Evolutionary conservation across 2,113 vertebrate genomes (phyloP), one percentile per base, ranked within the genome.

Genomic region (Myocastor coypus): DNA sequence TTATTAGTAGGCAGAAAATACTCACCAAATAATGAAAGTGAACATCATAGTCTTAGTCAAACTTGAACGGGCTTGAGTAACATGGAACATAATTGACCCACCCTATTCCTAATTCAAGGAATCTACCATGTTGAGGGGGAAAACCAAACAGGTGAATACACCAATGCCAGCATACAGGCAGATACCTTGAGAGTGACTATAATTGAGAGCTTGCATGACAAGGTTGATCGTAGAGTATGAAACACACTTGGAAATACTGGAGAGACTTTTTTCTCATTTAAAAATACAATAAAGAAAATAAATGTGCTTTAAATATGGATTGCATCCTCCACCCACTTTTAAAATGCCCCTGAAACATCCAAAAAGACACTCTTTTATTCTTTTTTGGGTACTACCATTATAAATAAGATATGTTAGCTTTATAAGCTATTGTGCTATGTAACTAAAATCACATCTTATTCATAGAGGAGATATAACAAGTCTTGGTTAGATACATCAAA

Each of bases 1-100:
- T 80, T 52, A 52, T n/a, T 16, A 93, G 3, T 30, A 64, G 75
- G 37, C 22, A 93, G 63, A 46, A 30, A 94, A 83, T 87, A 75
- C 83, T 77, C 87, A 92, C 42, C n/a, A 92, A 50, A 5, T 86
- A 68, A 83, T 75, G 55, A 94, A 89, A 87, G 59, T 59, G 61
- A 32, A 94, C 26, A 64, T 83, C 40, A 92, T 14, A 69, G 46
- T 86, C 19, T 91, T 95, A 55, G 61, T 86, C 83, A 96, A 94
- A 96, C 6, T 19, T 77, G 57, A 83, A 85, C 84, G 82, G 19
- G 13, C 63, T 66, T 11, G 75, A 82, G 10, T 50, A 64, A 95
- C 95, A 94, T 46, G 71, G 64, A 90, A 95, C 46, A 24, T 89
- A 94, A 88, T 66, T 81, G 55, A 80, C 13, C 37, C 46, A 59